Base-by-base conservation (phyloP, 2,888 invertebrate genomes). In the Drosophila antonietae region DNA sequence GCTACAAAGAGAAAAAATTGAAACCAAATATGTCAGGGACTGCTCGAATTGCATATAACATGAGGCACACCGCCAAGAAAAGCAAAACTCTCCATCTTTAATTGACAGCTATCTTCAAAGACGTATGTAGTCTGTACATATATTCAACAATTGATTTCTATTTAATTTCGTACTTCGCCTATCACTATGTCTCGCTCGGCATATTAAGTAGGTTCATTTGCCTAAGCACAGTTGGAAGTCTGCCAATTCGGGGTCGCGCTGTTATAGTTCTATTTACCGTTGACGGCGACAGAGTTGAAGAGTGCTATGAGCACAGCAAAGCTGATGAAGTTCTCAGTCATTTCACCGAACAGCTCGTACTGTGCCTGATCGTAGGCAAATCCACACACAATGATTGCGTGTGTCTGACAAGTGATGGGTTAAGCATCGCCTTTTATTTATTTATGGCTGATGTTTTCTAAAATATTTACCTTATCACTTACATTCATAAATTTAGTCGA, bases 341-440 rank as follows among this genome's bases (percentile, higher is more conserved):
- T 85, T 73, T 51, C 72, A 78, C 88, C 75, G 75, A 55, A 61
- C 83, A 59, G 64, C 67, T 73, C 53, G 47, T 59, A 72, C 83
- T 68, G 65, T 66, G 65, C 80, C 73, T 83, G 86, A 83, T 63
- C 55, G 66, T 49, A 56, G 5, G 15, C 47, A 23, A 59, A 43
- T 37, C 56, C 20, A n/a, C 53, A 20, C 44, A 35, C 51, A 28
- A 0, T 28, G 28, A 28, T 28, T 28, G 28, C 28, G 28, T 28
- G 28, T 6, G 5, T 28, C 6, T 28, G 28, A 28, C 52, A 39
- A 14, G 31, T 69, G 68, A 68, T 41, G 44, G 55, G 59, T 51
- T 70, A 31, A 64, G 52, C 60, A 62, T 51, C 56, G 28, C 37
- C 67, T 49, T 46, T 37, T 68, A 51, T 51, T 65, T 65, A 56